Conservation (phyloP, 1,140 invertebrate genomes). For the Meteorus sp. region DNA sequence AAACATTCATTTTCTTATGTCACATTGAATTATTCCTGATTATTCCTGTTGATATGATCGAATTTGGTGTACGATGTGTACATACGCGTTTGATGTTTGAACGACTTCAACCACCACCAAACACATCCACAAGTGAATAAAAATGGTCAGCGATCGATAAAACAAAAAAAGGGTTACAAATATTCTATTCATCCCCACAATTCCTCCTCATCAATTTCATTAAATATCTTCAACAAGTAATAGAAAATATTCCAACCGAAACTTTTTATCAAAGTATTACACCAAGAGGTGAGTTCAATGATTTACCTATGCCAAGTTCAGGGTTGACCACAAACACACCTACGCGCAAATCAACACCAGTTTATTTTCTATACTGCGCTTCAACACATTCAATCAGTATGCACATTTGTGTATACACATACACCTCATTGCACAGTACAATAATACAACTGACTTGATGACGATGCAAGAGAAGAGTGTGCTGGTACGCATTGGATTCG, state of each 20-base stretch:
- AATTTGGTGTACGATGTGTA: too few relatives aligned
- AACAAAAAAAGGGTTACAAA: too few relatives aligned
- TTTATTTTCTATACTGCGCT: slow-evolving; percentile 15
- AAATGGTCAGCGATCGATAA: neutral
- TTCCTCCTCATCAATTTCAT: too few relatives aligned
- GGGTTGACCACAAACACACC: slow-evolving; percentile 16
- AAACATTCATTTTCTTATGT: neutral
- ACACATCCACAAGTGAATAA: too few relatives aligned
- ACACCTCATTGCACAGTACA: neutral
- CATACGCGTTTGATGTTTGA: too few relatives aligned
- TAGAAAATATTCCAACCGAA: slow-evolving; percentile 24
- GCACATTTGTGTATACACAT: neutral
- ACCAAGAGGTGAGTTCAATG: slow-evolving; percentile 5
- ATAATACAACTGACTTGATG: too few relatives aligned
- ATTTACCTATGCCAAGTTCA: slow-evolving; percentile 31
- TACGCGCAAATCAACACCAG: slow-evolving; percentile 14
- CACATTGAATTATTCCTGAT: neutral
- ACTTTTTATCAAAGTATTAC: slow-evolving; percentile 24
- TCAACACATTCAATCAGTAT: too few relatives aligned
- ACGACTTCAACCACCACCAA: too few relatives aligned
- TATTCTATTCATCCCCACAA: too few relatives aligned
- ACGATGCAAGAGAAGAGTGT: too few relatives aligned
- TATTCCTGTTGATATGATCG: neutral
- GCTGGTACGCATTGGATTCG: slow-evolving; percentile 12
- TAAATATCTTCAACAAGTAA: too few relatives aligned